Evolutionary conservation across 2,113 vertebrate species (phyloP).

Genomic region (Odobenus rosmarus): DNA sequence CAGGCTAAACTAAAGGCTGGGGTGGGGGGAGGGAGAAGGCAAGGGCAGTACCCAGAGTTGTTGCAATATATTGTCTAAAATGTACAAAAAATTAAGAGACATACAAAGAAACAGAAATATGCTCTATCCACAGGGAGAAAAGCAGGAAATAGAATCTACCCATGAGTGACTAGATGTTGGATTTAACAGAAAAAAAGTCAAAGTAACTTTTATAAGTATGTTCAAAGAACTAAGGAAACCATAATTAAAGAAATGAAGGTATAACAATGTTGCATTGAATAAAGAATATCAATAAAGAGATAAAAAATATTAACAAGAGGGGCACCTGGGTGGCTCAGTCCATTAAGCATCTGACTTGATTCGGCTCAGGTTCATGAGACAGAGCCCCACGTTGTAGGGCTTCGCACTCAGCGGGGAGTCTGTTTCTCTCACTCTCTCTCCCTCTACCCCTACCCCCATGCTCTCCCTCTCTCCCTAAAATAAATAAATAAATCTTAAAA

Average conservation of each 20-base stretch:
- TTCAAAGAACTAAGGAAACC: neutral
- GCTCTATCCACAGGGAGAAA: neutral
- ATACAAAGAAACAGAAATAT: neutral
- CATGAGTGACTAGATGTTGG: neutral
- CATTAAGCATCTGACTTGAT: neutral
- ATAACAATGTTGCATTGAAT: neutral
- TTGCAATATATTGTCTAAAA: neutral
- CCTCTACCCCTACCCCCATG: neutral
- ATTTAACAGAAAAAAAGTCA: neutral
- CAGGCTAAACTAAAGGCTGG: neutral
- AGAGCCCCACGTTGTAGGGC: neutral
- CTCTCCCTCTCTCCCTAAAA: neutral
- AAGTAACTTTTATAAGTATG: neutral
- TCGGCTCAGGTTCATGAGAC: neutral
- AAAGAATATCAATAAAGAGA: neutral
- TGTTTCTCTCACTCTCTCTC: neutral
- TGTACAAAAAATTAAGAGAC: neutral
- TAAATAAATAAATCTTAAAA: neutral
- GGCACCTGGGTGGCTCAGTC: neutral
- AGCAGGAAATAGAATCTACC: neutral
- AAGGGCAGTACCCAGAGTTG: neutral
- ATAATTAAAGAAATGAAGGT: neutral
- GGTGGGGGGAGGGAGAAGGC: too few species aligned
- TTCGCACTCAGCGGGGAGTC: neutral
- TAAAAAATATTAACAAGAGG: neutral